A percentile compares a stretch with the other conserved stretches of the same genome.
Conservation (phyloP, 2,113 vertebrate species). For the Prunella fulvescens region DNA sequence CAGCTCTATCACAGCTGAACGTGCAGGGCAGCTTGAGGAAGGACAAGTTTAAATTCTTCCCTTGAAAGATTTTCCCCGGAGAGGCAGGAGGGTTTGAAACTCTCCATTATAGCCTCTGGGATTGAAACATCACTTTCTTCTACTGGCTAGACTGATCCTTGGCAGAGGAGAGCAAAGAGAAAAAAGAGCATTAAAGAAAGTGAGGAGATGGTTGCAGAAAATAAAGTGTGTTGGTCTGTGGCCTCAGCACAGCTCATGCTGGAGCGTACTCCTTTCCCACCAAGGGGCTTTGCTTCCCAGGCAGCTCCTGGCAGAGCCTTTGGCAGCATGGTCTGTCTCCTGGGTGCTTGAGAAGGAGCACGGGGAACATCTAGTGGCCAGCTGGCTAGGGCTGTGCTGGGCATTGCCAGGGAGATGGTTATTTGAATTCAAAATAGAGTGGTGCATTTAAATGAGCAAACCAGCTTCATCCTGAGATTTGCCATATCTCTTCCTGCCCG, state of each 20-base stretch:
- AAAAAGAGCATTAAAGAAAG: background rate
- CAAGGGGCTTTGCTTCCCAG: background rate
- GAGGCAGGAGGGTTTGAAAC: background rate
- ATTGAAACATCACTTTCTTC: background rate
- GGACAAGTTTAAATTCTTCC: background rate
- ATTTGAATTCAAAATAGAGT: background rate
- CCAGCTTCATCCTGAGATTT: background rate
- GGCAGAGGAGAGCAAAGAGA: background rate
- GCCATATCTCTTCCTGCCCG: background rate
- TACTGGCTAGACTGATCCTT: background rate
- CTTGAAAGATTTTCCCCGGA: background rate
- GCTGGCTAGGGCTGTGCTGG: background rate
- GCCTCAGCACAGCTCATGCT: background rate
- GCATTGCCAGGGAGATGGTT: background rate
- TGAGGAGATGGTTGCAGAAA: background rate
- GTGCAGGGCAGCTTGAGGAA: background rate
- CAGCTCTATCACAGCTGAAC: background rate
- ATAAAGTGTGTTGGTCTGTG: background rate
- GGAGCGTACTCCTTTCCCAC: background rate
- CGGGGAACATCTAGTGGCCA: conserved; percentile 66
- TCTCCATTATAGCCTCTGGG: background rate
- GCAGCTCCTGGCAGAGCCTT: background rate
- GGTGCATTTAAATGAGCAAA: background rate
- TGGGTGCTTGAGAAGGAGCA: background rate
- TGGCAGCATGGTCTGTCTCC: background rate